Percentiles rank a stretch among this genome's conserved stretches.
phyloP scores from a whole-genome alignment of 2,888 invertebrate species.

The Epiperipatus broadwayi region DNA sequence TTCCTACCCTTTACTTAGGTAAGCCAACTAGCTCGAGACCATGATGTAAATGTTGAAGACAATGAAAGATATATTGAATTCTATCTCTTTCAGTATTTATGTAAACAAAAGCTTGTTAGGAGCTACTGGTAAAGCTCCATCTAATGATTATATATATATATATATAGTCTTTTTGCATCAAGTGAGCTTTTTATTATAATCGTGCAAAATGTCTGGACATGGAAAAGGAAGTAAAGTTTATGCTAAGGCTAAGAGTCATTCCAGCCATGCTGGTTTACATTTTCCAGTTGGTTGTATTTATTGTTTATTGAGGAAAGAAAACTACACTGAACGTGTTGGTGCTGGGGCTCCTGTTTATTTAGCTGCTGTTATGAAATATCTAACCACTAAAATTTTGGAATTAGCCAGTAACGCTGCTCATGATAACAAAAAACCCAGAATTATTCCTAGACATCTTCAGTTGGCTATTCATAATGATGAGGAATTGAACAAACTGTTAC shows the following conservation, averaged over 20 bases:
- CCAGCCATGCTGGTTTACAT: constrained; percentile 18
- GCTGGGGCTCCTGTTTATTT: constrained; percentile 25
- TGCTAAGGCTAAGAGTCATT: constrained; percentile 31
- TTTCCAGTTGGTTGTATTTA: constrained; percentile 11
- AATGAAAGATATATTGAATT: too few species aligned
- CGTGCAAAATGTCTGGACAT: constrained; percentile 28
- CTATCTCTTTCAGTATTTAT: too few species aligned
- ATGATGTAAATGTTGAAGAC: too few species aligned
- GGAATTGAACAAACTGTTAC: constrained; percentile 28
- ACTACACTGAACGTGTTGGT: constrained; percentile 9
- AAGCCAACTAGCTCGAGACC: too few species aligned
- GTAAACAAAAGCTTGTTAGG: too few species aligned
- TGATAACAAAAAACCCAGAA: constrained; percentile 28
- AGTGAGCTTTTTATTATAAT: too few species aligned
- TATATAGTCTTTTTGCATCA: too few species aligned
- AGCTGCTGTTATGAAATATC: constrained; percentile 29
- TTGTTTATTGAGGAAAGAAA: constrained; percentile 9
- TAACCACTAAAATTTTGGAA: constrained; percentile 30
- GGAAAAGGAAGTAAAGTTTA: constrained; percentile 29
- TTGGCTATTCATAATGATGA: constrained; percentile 29
- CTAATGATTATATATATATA: too few species aligned
- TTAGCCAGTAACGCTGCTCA: constrained; percentile 29
- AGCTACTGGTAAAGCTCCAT: too few species aligned
- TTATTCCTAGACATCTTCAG: constrained; percentile 28
- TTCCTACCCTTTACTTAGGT: too few species aligned